Base-by-base conservation (phyloP, 2,113 vertebrate genomes). In the Elephas maximus region DNA sequence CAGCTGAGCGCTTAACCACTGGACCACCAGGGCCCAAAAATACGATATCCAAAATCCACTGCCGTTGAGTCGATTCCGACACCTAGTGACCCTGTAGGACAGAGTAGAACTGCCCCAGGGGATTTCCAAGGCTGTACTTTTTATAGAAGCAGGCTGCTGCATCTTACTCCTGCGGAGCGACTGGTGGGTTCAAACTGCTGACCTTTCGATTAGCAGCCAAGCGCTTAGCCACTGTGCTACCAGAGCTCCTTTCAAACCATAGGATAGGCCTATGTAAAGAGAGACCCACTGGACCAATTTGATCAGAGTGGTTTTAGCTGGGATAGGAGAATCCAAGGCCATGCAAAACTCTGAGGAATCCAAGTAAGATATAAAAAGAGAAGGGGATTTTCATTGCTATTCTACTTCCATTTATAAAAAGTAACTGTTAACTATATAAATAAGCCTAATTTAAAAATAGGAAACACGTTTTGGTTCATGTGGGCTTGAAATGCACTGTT, bases 371-470 rank as follows among this genome's bases (percentile, higher is more conserved):
- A 83, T 24, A 91, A 90, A 96, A 78, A 95, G 76, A 81, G 21
- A 90, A 86, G 76, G 94, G 44, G 37, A 33, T 91, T 78, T 76
- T 90, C 83, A 96, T 81, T 91, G 87, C 93, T 84, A 73, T 95
- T 88, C 91, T 94, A 93, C 94, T 96, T 87, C 83, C 90, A 82
- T 78, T 96, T 96, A 96, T 97, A 97, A 98, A 98, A 98, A 97
- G 96, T 91, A 98, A 93, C 97, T 92, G 93, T 96, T 86, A 95
- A 87, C 84, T 97, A 81, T 93, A 97, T 97, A 97, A 98, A 97
- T 97, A 96, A 91, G 71, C n/a, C n/a, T 88, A 24, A 74, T 79
- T 97, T 98, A 94, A 97, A 97, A 96, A 97, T 96, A 97, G 96
- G 87, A 95, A 88, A 92, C 91, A 95, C 93, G 87, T 96, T 95